These are phyloP conservation scores for Conomelus anceps DNA, from an alignment of 2,888 invertebrate genomes.

Conservation along the genomic window DNA sequence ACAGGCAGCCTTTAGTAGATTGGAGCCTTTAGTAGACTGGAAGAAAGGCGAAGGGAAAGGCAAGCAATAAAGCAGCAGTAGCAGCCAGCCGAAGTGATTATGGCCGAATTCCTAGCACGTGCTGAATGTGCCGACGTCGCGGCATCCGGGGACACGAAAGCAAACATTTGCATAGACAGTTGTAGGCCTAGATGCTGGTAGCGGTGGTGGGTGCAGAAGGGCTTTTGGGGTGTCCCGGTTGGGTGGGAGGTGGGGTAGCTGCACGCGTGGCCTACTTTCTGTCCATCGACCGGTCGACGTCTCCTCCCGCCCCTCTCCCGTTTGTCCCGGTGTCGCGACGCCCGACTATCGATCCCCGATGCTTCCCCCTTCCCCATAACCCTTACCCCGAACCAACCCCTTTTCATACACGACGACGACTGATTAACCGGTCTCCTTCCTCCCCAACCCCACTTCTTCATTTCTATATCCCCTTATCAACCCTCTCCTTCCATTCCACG, in stretches of 20 bases:
- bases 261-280: slow-evolving; percentile 24
- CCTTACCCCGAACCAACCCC: too few relatives aligned
- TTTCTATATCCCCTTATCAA: background rate
- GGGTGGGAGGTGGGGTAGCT: background rate
- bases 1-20: background rate
- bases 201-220: background rate
- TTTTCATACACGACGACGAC: slow-evolving; percentile 3
- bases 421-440: slow-evolving; percentile 8
- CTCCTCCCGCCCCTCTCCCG: background rate
- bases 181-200: background rate
- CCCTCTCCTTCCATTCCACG: too few relatives aligned
- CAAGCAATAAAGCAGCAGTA: background rate
- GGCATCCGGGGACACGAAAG: background rate
- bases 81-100: background rate
- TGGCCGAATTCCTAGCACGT: background rate
- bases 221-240: slow-evolving; percentile 1
- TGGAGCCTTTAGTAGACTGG: background rate
- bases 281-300: slow-evolving; percentile 11
- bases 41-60: too few relatives aligned
- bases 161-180: background rate
- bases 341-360: slow-evolving; percentile 19
- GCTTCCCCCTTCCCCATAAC: slow-evolving; percentile 3
- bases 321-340: slow-evolving; percentile 13
- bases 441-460: background rate
- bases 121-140: background rate